These are phyloP conservation scores for Protodeltote pygarga DNA, from an alignment of 2,888 invertebrate species.

Conservation along the genomic window DNA sequence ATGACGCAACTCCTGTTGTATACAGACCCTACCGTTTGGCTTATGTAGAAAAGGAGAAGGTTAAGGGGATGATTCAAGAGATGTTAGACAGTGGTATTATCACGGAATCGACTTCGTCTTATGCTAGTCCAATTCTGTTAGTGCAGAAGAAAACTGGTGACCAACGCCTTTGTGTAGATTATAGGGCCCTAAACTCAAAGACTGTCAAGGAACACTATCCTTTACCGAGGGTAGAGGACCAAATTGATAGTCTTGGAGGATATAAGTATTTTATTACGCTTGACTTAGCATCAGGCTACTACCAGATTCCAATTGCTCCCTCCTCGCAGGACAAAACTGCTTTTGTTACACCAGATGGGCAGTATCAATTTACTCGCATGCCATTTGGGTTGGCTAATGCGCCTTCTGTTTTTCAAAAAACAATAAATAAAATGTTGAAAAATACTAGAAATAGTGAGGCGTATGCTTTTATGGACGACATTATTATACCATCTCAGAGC, in stretches of 20 bases:
- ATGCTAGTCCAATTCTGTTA: constrained; percentile 39
- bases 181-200: constrained; percentile 30
- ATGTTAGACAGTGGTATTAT: constrained; percentile 38
- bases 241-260: constrained; percentile 11
- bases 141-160: neutral
- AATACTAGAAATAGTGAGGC: neutral
- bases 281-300: constrained; percentile 1
- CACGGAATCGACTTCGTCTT: constrained; percentile 30
- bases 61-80: constrained; percentile 32
- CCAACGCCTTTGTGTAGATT: constrained; percentile 23
- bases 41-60: neutral
- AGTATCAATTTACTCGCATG: constrained; percentile 11
- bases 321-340: constrained; percentile 40
- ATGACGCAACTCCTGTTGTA: constrained; percentile 1
- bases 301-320: constrained; percentile 26
- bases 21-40: constrained; percentile 5
- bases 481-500: constrained; percentile 43
- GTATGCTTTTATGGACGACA: constrained; percentile 2
- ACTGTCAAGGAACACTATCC: constrained; percentile 8
- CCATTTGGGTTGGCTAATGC: neutral
- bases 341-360: constrained; percentile 44
- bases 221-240: neutral
- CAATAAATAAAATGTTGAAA: neutral
- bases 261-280: constrained; percentile 23
- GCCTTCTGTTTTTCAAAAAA: constrained; percentile 1